phyloP scores from a whole-genome alignment of 1,140 invertebrate genomes.

The Eriocheir sinensis region DNA sequence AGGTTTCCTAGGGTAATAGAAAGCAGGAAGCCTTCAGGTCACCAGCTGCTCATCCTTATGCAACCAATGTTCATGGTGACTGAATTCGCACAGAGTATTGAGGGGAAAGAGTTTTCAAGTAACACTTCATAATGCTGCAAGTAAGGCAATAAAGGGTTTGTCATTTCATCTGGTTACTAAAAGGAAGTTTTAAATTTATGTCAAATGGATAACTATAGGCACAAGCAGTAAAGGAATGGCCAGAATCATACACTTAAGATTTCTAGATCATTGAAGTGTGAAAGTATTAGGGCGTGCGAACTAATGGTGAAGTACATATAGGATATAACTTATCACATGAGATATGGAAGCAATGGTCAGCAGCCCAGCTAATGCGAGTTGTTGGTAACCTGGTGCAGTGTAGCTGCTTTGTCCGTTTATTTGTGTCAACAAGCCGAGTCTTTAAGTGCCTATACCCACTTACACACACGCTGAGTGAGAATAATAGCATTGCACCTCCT shows the following conservation, averaged over 20 bases:
- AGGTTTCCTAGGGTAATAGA: background rate
- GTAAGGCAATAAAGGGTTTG: background rate
- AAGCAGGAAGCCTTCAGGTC: background rate
- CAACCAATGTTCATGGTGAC: background rate
- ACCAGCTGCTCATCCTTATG: background rate
- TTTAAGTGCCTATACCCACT: constrained; percentile 64
- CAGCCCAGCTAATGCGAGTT: background rate
- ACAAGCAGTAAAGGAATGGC: background rate
- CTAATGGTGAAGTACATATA: too few species aligned
- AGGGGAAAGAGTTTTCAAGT: background rate
- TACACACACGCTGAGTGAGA: constrained; percentile 29
- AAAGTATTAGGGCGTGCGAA: too few species aligned
- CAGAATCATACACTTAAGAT: background rate
- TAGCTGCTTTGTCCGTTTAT: background rate
- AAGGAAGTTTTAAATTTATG: background rate
- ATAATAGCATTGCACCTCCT: constrained; percentile 59
- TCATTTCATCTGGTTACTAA: background rate
- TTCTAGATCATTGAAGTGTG: background rate
- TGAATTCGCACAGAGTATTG: background rate
- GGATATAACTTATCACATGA: too few species aligned
- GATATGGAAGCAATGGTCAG: background rate
- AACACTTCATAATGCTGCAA: background rate
- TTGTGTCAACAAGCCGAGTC: background rate
- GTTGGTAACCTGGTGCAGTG: background rate
- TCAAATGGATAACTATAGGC: background rate